Evolutionary conservation across 2,797 vertebrate genomes (phyloP).

Genomic region (Acrossocheilus fasciatus): DNA sequence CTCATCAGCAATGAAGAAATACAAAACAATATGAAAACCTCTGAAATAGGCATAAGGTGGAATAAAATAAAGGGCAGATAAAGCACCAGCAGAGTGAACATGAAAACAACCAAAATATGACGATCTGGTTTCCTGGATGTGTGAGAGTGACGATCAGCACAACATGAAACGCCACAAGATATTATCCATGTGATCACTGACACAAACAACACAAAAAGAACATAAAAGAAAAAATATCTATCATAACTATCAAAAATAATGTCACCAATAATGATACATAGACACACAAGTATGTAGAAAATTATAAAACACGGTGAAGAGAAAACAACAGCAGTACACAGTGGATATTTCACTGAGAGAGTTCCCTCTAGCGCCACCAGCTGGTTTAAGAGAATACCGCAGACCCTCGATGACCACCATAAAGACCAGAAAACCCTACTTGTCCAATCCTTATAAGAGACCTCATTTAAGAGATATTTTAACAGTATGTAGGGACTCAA

Average conservation of each 20-base stretch:
- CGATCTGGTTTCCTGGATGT: not conserved
- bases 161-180: not conserved
- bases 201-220: not conserved
- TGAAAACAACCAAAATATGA: not conserved
- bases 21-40: too few species aligned
- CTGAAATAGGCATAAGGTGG: too few species aligned
- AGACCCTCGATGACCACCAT: not conserved
- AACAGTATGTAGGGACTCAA: too few species aligned
- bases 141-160: not conserved
- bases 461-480: too few species aligned
- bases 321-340: not conserved
- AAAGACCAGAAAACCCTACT: rapidly evolving
- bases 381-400: slow-evolving; percentile 13
- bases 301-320: not conserved
- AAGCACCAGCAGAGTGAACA: not conserved
- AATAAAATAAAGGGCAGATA: not conserved
- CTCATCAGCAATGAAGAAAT: not conserved
- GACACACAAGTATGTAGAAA: not conserved
- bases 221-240: not conserved
- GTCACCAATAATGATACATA: not conserved
- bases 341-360: not conserved
- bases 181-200: not conserved
- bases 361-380: slow-evolving; percentile 32
- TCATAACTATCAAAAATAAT: rapidly evolving
- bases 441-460: rapidly evolving